Evolutionary conservation across 2,888 invertebrate species (phyloP).

Genomic region (Teinopalpus imperialis): DNA sequence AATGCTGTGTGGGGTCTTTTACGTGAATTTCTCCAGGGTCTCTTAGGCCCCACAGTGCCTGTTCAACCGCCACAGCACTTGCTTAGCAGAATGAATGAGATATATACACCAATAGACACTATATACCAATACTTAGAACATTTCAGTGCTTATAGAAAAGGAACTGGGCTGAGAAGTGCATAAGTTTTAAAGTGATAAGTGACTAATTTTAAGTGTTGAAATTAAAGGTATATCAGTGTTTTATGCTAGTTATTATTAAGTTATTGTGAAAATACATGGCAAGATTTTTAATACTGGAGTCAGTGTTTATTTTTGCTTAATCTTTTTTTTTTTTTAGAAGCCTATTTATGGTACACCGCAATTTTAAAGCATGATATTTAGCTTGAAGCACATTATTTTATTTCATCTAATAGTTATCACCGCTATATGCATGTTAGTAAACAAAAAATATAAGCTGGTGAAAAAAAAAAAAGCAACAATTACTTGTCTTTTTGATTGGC

Average conservation of each 20-base stretch:
- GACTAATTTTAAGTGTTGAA: not conserved
- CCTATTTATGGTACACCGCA: too few relatives aligned
- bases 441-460: too few relatives aligned
- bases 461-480: too few relatives aligned
- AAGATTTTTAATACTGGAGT: too few relatives aligned
- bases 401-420: too few relatives aligned
- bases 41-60: constrained; percentile 89
- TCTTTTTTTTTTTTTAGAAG: too few relatives aligned
- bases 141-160: constrained; percentile 93
- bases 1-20: constrained; percentile 95
- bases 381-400: too few relatives aligned
- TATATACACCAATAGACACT: constrained; percentile 95
- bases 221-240: not conserved
- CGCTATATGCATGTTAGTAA: too few relatives aligned
- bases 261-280: too few relatives aligned
- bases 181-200: constrained; percentile 27
- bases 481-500: too few relatives aligned
- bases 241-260: not conserved
- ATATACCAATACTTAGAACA: constrained; percentile 97
- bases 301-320: too few relatives aligned
- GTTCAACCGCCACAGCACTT: constrained; percentile 89
- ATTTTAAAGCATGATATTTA: too few relatives aligned
- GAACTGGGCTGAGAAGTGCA: constrained; percentile 76
- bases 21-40: constrained; percentile 94
- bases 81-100: constrained; percentile 88